Evolutionary conservation across 2,797 vertebrate species (phyloP).

Genomic region (Odontamblyopus lacepedii): DNA sequence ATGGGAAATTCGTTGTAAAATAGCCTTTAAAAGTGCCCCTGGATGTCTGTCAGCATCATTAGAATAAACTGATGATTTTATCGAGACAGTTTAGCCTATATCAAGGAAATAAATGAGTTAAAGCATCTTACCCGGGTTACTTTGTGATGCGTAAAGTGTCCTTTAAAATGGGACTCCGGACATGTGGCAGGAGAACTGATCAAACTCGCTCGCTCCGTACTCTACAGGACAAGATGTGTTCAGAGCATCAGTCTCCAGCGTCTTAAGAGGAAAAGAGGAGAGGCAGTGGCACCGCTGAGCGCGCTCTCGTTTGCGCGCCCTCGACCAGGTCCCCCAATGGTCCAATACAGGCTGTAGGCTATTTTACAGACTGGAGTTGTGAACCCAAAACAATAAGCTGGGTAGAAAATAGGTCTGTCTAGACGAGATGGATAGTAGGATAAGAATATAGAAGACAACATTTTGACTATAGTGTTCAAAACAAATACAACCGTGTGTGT

Average conservation of each 20-base stretch:
- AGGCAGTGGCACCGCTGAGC: conserved; percentile 54
- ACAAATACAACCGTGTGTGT: too few species aligned
- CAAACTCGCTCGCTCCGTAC: conserved; percentile 28
- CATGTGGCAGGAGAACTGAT: conserved; percentile 36
- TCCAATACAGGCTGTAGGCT: not conserved
- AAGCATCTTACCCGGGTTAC: conserved; percentile 45
- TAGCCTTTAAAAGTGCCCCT: not conserved
- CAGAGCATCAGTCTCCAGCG: conserved; percentile 44
- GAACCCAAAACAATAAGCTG: not conserved
- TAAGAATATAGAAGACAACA: too few species aligned
- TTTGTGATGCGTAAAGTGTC: conserved; percentile 23
- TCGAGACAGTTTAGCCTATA: not conserved
- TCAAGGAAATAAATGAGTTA: not conserved
- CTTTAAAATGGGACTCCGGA: conserved; percentile 31
- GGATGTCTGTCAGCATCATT: not conserved
- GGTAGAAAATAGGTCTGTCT: too few species aligned
- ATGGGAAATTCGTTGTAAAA: not conserved
- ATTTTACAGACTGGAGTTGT: not conserved
- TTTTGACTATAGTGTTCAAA: too few species aligned
- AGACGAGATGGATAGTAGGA: too few species aligned
- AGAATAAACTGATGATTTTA: not conserved
- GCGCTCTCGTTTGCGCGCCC: conserved; percentile 62
- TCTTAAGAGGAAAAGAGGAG: conserved; percentile 52
- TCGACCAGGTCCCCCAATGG: not conserved
- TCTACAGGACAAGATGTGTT: conserved; percentile 42